A percentile compares a stretch with the other conserved stretches of the same genome.
Evolutionary conservation across 2,888 invertebrate genomes (phyloP).

Genomic region (Chymomyza procnemis): DNA sequence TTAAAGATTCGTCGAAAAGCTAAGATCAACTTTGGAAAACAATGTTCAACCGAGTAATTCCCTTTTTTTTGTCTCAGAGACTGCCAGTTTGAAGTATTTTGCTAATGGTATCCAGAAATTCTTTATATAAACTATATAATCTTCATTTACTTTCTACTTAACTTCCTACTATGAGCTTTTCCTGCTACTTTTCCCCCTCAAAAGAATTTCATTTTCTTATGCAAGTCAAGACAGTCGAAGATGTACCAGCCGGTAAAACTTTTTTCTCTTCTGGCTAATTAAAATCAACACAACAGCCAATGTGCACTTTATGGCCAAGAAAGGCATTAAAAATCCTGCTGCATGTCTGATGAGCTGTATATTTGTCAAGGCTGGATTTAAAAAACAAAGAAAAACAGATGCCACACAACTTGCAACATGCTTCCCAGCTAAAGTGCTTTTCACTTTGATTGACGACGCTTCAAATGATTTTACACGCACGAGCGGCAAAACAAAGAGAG

Average conservation of each 20-base stretch:
- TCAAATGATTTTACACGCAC: slow-evolving; percentile 70
- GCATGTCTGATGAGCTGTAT: slow-evolving; percentile 61
- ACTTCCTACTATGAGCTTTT: background rate
- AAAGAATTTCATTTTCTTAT: background rate
- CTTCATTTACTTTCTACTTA: too few species aligned
- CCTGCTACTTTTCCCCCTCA: too few species aligned
- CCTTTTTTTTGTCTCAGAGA: too few species aligned
- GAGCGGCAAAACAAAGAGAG: slow-evolving; percentile 46
- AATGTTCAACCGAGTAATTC: too few species aligned
- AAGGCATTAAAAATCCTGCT: slow-evolving; percentile 47
- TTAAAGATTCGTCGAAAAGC: too few species aligned
- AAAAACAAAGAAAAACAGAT: too few species aligned
- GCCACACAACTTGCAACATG: slow-evolving; percentile 31
- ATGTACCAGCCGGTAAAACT: background rate
- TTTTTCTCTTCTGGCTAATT: slow-evolving; percentile 42
- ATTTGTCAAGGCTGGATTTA: slow-evolving; percentile 1
- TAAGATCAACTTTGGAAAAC: too few species aligned
- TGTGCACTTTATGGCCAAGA: slow-evolving; percentile 50
- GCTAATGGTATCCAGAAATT: too few species aligned
- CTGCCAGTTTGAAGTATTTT: too few species aligned
- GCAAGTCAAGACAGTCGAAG: background rate
- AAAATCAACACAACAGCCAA: slow-evolving; percentile 61
- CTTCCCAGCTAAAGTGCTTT: slow-evolving; percentile 46
- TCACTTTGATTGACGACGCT: slow-evolving; percentile 66
- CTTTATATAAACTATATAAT: too few species aligned